Conservation (phyloP, 2,113 vertebrate genomes). For the Phaethon lepturus region DNA sequence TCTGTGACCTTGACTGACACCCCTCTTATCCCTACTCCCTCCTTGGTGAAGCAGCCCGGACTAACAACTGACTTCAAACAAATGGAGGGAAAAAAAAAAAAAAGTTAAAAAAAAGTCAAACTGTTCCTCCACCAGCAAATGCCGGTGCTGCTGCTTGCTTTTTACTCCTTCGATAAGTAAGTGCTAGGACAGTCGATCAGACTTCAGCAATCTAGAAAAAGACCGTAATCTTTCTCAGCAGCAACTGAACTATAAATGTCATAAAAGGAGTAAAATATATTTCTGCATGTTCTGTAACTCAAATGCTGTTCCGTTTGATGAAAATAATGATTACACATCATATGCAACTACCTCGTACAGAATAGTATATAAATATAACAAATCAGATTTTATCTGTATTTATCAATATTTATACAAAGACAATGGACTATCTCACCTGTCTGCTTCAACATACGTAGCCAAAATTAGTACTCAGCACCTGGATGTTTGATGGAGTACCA, state of each 20-base stretch:
- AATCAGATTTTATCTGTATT: not conserved
- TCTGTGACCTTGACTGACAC: conserved; percentile 3
- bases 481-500: not conserved
- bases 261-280: not conserved
- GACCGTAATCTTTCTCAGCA: not conserved
- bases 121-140: not conserved
- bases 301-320: not conserved
- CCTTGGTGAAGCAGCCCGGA: not conserved
- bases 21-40: not conserved
- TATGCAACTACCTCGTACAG: not conserved
- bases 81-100: not conserved
- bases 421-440: not conserved
- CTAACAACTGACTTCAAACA: conserved; percentile 2
- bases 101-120: not conserved
- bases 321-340: not conserved
- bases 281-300: not conserved
- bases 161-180: not conserved
- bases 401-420: not conserved
- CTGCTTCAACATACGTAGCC: not conserved
- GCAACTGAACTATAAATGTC: not conserved
- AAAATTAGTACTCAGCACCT: not conserved
- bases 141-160: not conserved
- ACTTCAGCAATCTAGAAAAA: not conserved
- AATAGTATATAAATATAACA: not conserved
- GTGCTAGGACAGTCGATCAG: not conserved